Conservation (phyloP, 2,797 vertebrate species). For the Phataginus tricuspis region DNA sequence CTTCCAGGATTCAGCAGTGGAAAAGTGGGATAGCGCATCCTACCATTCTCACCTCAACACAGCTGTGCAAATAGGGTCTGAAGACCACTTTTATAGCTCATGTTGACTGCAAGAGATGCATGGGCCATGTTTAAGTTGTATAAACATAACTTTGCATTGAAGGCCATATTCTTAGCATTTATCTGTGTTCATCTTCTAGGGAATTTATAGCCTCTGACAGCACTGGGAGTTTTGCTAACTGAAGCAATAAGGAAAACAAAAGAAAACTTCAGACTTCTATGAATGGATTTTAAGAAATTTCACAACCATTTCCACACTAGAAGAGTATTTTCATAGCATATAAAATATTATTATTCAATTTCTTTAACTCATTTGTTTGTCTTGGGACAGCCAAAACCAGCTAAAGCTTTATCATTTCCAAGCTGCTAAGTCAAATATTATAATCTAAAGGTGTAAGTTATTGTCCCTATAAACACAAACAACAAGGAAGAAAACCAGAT, state of each 20-base stretch:
- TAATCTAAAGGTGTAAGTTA: neutral
- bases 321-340: neutral
- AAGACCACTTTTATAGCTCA: neutral
- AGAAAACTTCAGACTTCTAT: neutral
- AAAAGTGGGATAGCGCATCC: fast-evolving
- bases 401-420: neutral
- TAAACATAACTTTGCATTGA: neutral
- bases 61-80: neutral
- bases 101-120: neutral
- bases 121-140: neutral
- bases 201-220: neutral
- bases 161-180: neutral
- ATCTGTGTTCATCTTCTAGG: neutral
- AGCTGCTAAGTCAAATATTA: neutral
- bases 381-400: neutral
- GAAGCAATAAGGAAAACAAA: neutral
- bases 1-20: neutral
- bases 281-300: neutral
- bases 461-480: neutral
- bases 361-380: neutral
- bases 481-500: neutral
- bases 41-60: neutral
- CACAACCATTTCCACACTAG: neutral
- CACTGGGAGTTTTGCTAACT: neutral
- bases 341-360: neutral